Evolutionary conservation across 2,888 invertebrate species (phyloP).

Genomic region (Dermolepida albohirtum): DNA sequence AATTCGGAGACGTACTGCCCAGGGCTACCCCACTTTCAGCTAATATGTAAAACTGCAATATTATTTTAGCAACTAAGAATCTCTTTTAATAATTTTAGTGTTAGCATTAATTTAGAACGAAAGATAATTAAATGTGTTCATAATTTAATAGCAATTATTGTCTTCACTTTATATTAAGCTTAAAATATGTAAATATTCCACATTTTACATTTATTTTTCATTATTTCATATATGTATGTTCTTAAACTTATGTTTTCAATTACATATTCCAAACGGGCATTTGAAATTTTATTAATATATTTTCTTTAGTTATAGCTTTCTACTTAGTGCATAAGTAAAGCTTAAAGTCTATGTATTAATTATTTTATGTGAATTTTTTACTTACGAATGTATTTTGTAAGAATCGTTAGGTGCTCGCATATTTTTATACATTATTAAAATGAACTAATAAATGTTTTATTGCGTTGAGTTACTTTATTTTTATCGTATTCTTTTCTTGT

Average conservation of each 20-base stretch:
- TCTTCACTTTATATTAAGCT: too few species aligned
- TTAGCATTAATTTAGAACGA: slow-evolving; percentile 5
- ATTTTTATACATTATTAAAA: slow-evolving; percentile 29
- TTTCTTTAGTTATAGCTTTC: not conserved
- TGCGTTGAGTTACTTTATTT: not conserved
- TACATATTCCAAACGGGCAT: too few species aligned
- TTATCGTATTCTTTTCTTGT: too few species aligned
- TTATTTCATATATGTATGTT: not conserved
- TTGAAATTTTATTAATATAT: too few species aligned
- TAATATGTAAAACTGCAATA: slow-evolving; percentile 17
- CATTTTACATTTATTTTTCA: not conserved
- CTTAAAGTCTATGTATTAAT: not conserved
- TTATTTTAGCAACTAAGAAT: slow-evolving; percentile 20
- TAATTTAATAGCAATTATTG: slow-evolving; percentile 9
- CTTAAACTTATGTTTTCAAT: too few species aligned
- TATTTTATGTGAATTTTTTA: slow-evolving; percentile 10
- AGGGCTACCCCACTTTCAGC: too few species aligned
- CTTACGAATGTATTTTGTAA: not conserved
- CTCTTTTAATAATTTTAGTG: slow-evolving; percentile 9
- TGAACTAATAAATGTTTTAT: slow-evolving; percentile 13
- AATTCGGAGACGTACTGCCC: too few species aligned
- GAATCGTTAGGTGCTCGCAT: slow-evolving; percentile 30
- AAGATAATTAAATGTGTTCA: slow-evolving; percentile 27
- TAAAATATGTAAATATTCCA: not conserved
- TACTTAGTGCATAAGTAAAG: not conserved